These are phyloP conservation scores for Sialis lutaria DNA, from an alignment of 2,888 invertebrate genomes.

Conservation along the genomic window DNA sequence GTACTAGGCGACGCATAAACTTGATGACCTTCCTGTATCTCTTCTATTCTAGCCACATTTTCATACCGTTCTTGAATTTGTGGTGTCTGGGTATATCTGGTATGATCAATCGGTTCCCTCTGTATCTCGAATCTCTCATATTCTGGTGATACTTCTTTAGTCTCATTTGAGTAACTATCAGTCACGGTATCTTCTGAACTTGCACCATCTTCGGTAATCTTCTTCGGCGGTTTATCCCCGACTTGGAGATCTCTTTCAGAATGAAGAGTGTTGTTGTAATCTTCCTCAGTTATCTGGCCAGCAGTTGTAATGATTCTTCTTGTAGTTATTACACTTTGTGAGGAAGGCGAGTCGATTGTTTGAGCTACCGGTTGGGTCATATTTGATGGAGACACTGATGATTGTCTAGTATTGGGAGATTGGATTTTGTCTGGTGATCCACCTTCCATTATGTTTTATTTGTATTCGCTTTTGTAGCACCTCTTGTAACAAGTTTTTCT, in stretches of 20 bases:
- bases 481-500: background rate
- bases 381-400: too few relatives aligned
- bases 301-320: slow-evolving; percentile 41
- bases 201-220: slow-evolving; percentile 9
- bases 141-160: background rate
- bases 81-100: background rate
- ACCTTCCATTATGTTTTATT: too few relatives aligned
- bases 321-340: slow-evolving; percentile 33
- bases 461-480: too few relatives aligned
- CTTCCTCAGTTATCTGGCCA: slow-evolving; percentile 33
- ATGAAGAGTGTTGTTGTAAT: slow-evolving; percentile 16
- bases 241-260: slow-evolving; percentile 12
- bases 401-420: too few relatives aligned
- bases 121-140: background rate
- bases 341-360: background rate
- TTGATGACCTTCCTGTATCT: too few relatives aligned
- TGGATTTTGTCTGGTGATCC: too few relatives aligned
- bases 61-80: too few relatives aligned
- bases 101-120: background rate
- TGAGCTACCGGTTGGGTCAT: background rate
- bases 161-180: background rate
- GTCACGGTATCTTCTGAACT: background rate
- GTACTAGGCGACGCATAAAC: too few relatives aligned
- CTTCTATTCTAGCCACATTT: too few relatives aligned
- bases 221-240: background rate